A percentile compares a stretch with the other conserved stretches of the same genome.
These are phyloP conservation scores for Anabacerthia variegaticeps DNA, from an alignment of 2,797 vertebrate genomes.

Conservation along the genomic window DNA sequence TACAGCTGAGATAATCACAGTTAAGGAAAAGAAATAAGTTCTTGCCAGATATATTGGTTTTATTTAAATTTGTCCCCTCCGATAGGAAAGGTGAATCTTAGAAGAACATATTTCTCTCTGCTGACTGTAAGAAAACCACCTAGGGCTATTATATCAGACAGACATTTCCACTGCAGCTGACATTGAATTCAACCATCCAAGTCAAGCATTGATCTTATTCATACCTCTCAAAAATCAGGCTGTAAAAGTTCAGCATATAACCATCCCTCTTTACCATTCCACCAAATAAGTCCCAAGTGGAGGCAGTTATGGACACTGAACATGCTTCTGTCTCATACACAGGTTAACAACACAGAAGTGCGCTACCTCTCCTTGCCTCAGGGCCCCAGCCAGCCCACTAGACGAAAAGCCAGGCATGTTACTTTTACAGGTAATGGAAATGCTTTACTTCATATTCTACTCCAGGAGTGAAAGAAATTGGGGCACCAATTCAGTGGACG, in stretches of 20 bases:
- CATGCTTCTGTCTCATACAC: conserved; percentile 5
- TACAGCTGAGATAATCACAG: not conserved
- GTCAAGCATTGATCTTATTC: not conserved
- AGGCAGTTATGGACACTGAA: not conserved
- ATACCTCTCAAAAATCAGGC: not conserved
- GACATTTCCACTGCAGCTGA: not conserved
- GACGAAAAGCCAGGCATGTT: not conserved
- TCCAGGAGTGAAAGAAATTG: not conserved
- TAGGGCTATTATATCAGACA: not conserved
- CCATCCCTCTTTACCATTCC: not conserved
- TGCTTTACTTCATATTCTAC: not conserved
- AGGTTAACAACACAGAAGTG: conserved; percentile 54
- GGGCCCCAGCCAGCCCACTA: not conserved
- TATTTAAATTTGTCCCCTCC: not conserved
- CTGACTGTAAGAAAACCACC: rapidly evolving
- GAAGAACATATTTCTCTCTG: not conserved
- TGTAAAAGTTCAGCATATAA: not conserved
- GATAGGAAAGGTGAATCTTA: not conserved
- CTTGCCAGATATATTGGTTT: not conserved
- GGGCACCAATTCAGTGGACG: not conserved
- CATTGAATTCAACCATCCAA: rapidly evolving
- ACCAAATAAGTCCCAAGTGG: not conserved
- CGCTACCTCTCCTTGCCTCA: conserved; percentile 78
- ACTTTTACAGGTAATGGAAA: conserved; percentile 69
- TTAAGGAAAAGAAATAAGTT: not conserved